Percentiles rank a stretch among this genome's conserved stretches.
Conservation (phyloP, 2,113 vertebrate genomes). For the Actenoides hombroni region DNA sequence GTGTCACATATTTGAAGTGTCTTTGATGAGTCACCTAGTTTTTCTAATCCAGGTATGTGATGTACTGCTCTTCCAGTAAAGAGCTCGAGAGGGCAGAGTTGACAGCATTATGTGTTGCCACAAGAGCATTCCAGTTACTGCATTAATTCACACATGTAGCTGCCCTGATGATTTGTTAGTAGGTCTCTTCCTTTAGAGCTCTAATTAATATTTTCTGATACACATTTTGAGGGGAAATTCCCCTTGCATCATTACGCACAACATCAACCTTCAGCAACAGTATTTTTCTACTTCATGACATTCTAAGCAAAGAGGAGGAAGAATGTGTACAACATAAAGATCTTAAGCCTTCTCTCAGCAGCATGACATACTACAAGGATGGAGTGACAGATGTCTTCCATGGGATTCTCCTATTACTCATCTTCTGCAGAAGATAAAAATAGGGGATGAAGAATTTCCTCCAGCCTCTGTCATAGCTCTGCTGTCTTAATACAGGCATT, state of each 20-base stretch:
- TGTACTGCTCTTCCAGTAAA: background rate
- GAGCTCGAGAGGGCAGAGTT: slow-evolving; percentile 2
- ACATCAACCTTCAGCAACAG: background rate
- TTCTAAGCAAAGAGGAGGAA: background rate
- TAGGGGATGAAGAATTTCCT: background rate
- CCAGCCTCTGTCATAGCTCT: background rate
- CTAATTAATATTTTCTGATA: background rate
- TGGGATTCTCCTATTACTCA: background rate
- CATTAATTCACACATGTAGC: background rate
- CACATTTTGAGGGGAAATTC: background rate
- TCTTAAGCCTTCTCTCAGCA: background rate
- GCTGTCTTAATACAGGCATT: background rate
- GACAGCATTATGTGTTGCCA: background rate
- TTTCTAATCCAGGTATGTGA: background rate
- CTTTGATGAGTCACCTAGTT: background rate
- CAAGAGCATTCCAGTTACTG: background rate
- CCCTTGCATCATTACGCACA: background rate
- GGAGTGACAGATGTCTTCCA: background rate
- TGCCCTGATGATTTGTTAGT: background rate
- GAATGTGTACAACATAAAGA: background rate
- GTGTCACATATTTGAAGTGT: background rate
- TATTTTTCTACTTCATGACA: background rate
- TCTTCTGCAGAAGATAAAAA: background rate
- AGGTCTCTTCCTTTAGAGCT: background rate
- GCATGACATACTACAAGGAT: background rate